A percentile compares a stretch with the other conserved stretches of the same genome.
These are phyloP conservation scores for Ophion ellenae DNA, from an alignment of 2,888 invertebrate species.

Conservation along the genomic window DNA sequence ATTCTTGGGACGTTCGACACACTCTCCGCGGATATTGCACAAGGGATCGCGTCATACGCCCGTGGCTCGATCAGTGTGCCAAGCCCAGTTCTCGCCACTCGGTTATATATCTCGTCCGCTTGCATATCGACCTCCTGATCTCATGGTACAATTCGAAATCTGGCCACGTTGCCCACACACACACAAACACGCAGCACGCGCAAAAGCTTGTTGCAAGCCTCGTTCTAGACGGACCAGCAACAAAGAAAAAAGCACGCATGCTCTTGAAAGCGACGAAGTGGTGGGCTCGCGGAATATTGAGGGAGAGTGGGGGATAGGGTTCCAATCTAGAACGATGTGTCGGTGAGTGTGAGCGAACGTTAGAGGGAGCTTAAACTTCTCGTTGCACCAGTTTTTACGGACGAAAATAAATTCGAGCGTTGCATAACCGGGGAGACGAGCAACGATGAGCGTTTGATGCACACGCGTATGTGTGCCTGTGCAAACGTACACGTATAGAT, in stretches of 20 bases:
- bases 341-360: slow-evolving; percentile 49
- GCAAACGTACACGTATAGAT: not conserved
- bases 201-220: slow-evolving; percentile 10
- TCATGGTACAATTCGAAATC: slow-evolving; percentile 51
- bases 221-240: slow-evolving; percentile 28
- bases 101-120: slow-evolving; percentile 35
- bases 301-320: slow-evolving; percentile 43
- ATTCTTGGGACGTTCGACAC: slow-evolving; percentile 15
- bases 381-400: slow-evolving; percentile 56
- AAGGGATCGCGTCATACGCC: slow-evolving; percentile 38
- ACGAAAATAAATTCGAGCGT: slow-evolving; percentile 64
- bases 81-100: slow-evolving; percentile 37
- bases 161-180: slow-evolving; percentile 36
- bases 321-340: slow-evolving; percentile 64
- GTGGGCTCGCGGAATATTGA: slow-evolving; percentile 31
- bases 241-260: slow-evolving; percentile 23
- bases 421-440: slow-evolving; percentile 60
- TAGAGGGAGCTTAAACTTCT: slow-evolving; percentile 44
- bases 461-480: not conserved
- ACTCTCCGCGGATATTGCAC: slow-evolving; percentile 33
- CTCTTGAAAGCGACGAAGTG: slow-evolving; percentile 50
- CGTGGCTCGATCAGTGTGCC: slow-evolving; percentile 25
- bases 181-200: slow-evolving; percentile 10
- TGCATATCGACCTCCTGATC: slow-evolving; percentile 45
- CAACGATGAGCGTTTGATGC: slow-evolving; percentile 35